These are phyloP conservation scores for Megaustenia siamemsis DNA, from an alignment of 2,888 invertebrate genomes.

Conservation along the genomic window DNA sequence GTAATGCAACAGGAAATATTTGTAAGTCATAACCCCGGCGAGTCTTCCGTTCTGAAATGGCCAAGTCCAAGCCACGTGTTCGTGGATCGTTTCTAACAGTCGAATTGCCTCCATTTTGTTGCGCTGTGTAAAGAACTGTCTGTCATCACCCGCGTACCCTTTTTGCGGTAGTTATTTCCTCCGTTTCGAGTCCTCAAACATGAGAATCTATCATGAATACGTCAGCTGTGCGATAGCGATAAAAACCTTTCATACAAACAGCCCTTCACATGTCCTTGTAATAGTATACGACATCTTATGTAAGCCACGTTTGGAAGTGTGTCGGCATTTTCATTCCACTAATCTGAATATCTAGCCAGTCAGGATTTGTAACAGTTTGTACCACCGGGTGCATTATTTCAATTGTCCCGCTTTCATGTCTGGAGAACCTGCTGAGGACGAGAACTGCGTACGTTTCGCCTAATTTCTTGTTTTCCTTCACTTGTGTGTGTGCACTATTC, in stretches of 20 bases:
- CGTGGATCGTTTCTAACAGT: too few species aligned
- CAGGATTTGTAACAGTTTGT: neutral
- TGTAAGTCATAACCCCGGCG: too few species aligned
- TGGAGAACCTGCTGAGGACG: neutral
- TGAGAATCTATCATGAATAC: neutral
- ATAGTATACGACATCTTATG: neutral
- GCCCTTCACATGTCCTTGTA: neutral
- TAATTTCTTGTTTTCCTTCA: too few species aligned
- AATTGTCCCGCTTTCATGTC: neutral
- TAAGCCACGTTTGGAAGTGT: neutral
- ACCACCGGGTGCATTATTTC: neutral
- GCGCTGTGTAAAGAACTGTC: too few species aligned
- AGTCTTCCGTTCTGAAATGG: too few species aligned
- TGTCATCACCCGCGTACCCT: too few species aligned
- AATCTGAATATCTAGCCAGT: neutral
- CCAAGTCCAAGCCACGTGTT: too few species aligned
- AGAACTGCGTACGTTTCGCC: too few species aligned
- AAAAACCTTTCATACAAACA: neutral
- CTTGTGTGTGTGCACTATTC: too few species aligned
- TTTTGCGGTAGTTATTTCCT: too few species aligned
- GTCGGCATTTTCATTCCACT: neutral
- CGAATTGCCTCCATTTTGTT: too few species aligned
- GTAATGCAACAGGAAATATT: too few species aligned
- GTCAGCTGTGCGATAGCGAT: neutral
- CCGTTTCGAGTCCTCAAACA: neutral